Percentiles rank a stretch among this genome's conserved stretches.
phyloP scores from a whole-genome alignment of 2,113 vertebrate species.

The Lichenostomus cassidix region DNA sequence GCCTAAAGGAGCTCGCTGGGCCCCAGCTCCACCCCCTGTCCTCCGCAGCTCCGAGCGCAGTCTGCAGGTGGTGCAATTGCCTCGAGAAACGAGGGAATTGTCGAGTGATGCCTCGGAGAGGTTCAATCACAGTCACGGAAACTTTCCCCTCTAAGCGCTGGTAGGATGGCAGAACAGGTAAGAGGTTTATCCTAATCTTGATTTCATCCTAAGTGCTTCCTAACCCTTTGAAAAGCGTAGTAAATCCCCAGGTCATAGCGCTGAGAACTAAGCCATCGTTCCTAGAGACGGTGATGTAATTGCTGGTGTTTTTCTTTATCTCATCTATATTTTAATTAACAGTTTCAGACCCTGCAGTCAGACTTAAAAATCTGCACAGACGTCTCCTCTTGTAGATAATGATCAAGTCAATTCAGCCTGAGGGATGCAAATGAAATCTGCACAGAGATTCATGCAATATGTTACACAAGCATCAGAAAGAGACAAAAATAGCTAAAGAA shows the following conservation, averaged over 20 bases:
- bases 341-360: background rate
- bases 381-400: background rate
- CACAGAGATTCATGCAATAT: background rate
- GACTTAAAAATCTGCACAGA: background rate
- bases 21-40: background rate
- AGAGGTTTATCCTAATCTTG: background rate
- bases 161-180: background rate
- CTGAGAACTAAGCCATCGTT: background rate
- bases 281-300: background rate
- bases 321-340: background rate
- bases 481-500: background rate
- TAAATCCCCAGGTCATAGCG: fast-evolving
- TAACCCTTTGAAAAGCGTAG: background rate
- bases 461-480: background rate
- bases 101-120: fast-evolving
- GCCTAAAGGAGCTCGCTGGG: fast-evolving
- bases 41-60: fast-evolving
- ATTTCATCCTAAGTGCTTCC: background rate
- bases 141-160: fast-evolving
- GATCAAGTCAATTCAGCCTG: background rate
- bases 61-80: slow-evolving; percentile 12
- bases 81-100: background rate
- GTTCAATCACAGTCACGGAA: fast-evolving
- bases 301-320: background rate
- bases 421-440: background rate